Evolutionary conservation across 1,140 invertebrate species (phyloP).

Genomic region (Cyclargus thomasi): DNA sequence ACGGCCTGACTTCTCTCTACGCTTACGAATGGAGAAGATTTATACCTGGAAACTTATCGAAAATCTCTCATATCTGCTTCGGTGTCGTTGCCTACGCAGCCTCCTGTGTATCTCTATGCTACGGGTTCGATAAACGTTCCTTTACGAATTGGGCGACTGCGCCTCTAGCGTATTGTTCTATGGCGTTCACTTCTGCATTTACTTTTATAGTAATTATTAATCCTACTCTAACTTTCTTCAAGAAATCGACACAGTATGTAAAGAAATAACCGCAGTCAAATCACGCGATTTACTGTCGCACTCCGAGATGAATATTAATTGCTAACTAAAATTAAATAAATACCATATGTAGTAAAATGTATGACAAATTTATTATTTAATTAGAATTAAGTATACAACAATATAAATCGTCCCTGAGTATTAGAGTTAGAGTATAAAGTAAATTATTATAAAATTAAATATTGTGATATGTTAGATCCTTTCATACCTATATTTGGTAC

Average conservation of each 20-base stretch:
- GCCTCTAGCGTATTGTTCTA: conserved; percentile 29
- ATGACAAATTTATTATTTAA: no score
- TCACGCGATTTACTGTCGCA: no score
- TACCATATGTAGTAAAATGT: no score
- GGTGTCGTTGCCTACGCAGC: conserved; percentile 41
- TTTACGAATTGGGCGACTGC: conserved; percentile 41
- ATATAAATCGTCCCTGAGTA: no score
- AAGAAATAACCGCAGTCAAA: conserved; percentile 18
- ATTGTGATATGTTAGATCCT: no score
- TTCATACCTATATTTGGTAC: no score
- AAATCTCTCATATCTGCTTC: conserved; percentile 47
- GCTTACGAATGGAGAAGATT: conserved; percentile 36
- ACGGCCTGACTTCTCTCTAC: conserved; percentile 38
- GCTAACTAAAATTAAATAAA: no score
- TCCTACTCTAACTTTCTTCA: conserved; percentile 42
- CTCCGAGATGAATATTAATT: no score
- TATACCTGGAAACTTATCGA: conserved; percentile 43
- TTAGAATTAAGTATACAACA: no score
- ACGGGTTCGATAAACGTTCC: conserved; percentile 39
- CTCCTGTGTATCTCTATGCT: conserved; percentile 40
- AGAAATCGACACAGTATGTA: conserved; percentile 25
- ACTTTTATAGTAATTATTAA: conserved; percentile 43
- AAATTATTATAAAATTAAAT: no score
- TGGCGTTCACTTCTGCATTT: conserved; percentile 34
- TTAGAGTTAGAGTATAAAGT: no score